A percentile compares a stretch with the other conserved stretches of the same genome.
phyloP scores from a whole-genome alignment of 2,888 invertebrate genomes.

The Cataglyphis rosenhaueri region DNA sequence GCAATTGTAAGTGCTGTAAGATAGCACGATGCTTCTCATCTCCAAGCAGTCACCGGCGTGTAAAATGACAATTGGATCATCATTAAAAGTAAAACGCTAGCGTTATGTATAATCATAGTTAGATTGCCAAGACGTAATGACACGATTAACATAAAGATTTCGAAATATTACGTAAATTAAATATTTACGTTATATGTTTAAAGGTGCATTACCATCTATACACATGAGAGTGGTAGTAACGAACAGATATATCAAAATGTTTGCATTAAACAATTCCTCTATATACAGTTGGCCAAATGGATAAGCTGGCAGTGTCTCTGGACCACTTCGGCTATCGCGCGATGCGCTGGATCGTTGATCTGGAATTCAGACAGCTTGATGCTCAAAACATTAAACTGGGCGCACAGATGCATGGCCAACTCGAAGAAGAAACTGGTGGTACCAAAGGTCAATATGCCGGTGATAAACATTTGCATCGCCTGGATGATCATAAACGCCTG shows the following conservation, averaged over 20 bases:
- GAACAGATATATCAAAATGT: slow-evolving; percentile 42
- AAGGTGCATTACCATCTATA: slow-evolving; percentile 34
- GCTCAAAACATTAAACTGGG: slow-evolving; percentile 77
- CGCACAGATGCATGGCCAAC: slow-evolving; percentile 78
- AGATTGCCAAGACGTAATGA: slow-evolving; percentile 30
- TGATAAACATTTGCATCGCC: slow-evolving; percentile 38
- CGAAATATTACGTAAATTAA: too few species aligned
- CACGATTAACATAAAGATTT: slow-evolving; percentile 26
- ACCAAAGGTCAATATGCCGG: slow-evolving; percentile 36
- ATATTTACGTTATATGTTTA: neutral
- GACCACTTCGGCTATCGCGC: slow-evolving; percentile 15
- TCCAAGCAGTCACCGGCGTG: slow-evolving; percentile 43
- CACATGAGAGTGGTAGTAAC: slow-evolving; percentile 52
- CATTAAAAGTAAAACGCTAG: slow-evolving; percentile 39
- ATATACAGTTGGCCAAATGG: slow-evolving; percentile 25
- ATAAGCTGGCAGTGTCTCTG: slow-evolving; percentile 45
- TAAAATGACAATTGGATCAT: slow-evolving; percentile 47
- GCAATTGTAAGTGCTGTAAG: slow-evolving; percentile 61
- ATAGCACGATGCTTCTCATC: slow-evolving; percentile 25
- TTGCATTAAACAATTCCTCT: slow-evolving; percentile 41
- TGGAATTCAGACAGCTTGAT: slow-evolving; percentile 9
- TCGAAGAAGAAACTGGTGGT: slow-evolving; percentile 73
- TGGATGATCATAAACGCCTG: slow-evolving; percentile 17
- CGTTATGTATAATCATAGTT: slow-evolving; percentile 15
- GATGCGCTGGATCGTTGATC: slow-evolving; percentile 9